These are phyloP conservation scores for Genyomyrus donnyi DNA, from an alignment of 2,113 vertebrate genomes.

Conservation along the genomic window DNA sequence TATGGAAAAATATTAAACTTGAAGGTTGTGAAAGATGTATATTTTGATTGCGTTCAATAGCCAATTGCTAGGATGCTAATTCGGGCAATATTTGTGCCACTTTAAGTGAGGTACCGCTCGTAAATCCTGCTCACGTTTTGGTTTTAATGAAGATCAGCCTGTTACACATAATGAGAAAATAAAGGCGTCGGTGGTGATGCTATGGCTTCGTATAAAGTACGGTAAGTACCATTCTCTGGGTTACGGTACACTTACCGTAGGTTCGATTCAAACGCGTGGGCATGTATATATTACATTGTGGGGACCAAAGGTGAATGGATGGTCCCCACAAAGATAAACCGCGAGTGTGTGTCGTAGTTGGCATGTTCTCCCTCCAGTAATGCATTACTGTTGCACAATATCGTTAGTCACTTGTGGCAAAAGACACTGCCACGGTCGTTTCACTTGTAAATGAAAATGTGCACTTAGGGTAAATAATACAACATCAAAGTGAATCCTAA, in stretches of 20 bases:
- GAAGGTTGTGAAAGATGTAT: neutral
- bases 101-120: neutral
- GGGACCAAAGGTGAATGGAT: neutral
- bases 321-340: neutral
- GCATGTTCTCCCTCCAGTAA: neutral
- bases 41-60: neutral
- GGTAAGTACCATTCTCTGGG: neutral
- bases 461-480: neutral
- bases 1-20: neutral
- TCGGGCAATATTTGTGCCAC: neutral
- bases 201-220: neutral
- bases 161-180: neutral
- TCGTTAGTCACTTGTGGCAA: neutral
- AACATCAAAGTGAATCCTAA: neutral
- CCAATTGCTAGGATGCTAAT: neutral
- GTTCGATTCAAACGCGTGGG: neutral
- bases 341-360: neutral
- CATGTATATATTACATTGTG: neutral
- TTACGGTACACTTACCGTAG: neutral
- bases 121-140: neutral
- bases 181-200: neutral
- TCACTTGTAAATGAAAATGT: neutral
- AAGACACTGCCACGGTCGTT: neutral
- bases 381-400: neutral
- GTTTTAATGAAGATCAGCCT: neutral